Percentiles rank a stretch among this genome's conserved stretches.
Conservation (phyloP, 2,797 vertebrate genomes). For the Sphenodon punctatus region DNA sequence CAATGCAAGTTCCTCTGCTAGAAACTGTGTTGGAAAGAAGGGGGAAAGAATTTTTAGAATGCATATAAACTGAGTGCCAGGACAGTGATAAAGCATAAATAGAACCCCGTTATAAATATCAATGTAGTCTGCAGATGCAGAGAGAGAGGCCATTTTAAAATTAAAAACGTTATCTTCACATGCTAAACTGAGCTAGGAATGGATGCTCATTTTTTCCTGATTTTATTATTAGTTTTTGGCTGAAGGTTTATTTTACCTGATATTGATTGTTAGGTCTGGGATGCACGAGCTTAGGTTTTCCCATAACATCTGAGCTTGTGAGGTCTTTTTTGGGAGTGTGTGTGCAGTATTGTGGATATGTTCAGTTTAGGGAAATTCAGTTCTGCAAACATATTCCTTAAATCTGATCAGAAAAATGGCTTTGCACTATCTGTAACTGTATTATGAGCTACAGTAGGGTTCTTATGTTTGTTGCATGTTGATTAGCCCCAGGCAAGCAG, state of each 20-base stretch:
- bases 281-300: too few relatives aligned
- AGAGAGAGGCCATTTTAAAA: not conserved
- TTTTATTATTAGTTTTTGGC: not conserved
- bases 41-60: constrained; percentile 9
- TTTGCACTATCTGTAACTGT: constrained; percentile 17
- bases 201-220: not conserved
- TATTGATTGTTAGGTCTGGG: too few relatives aligned
- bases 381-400: not conserved
- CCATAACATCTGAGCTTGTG: too few relatives aligned
- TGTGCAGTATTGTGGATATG: too few relatives aligned
- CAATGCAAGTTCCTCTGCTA: not conserved
- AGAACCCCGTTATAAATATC: not conserved
- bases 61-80: not conserved
- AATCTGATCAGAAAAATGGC: not conserved
- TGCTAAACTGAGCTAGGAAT: not conserved
- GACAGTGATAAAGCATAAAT: not conserved
- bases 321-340: too few relatives aligned
- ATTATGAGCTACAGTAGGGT: not conserved
- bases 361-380: not conserved
- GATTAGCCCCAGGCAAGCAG: constrained; percentile 8
- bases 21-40: not conserved
- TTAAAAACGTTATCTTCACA: not conserved
- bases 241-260: not conserved
- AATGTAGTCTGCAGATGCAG: not conserved
- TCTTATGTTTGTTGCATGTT: not conserved